These are phyloP conservation scores for Lasioglossum villosulum DNA, from an alignment of 2,888 invertebrate species.

Conservation along the genomic window DNA sequence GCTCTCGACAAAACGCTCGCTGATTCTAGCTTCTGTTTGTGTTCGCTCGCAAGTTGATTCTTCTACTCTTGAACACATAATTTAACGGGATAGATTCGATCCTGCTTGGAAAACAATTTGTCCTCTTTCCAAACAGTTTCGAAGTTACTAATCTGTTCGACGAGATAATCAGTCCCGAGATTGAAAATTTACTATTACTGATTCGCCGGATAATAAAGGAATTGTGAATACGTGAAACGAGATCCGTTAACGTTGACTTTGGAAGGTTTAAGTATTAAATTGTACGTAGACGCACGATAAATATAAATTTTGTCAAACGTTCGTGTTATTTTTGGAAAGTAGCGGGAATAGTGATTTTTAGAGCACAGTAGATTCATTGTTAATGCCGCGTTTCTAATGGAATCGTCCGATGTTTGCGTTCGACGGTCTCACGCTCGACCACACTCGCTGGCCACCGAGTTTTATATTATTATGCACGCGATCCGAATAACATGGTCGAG, in stretches of 20 bases:
- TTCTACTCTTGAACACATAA: neutral
- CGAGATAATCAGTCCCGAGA: neutral
- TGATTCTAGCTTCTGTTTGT: slow-evolving; percentile 5
- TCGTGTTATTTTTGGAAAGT: neutral
- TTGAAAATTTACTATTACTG: neutral
- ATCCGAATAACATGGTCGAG: neutral
- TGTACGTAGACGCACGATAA: neutral
- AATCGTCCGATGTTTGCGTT: neutral
- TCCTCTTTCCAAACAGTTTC: neutral
- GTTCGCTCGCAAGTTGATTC: neutral
- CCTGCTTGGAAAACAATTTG: neutral
- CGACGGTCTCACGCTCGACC: neutral
- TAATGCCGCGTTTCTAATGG: neutral
- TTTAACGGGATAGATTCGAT: neutral
- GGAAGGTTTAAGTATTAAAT: neutral
- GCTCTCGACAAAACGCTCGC: slow-evolving; percentile 6
- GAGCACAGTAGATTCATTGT: neutral
- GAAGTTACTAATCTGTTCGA: neutral
- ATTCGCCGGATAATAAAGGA: neutral
- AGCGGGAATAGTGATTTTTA: neutral
- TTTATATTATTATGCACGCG: slow-evolving; percentile 17
- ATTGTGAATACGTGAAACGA: too few species aligned
- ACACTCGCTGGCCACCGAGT: neutral
- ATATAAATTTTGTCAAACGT: neutral
- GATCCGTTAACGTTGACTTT: too few species aligned